Conservation (phyloP, 2,113 vertebrate species). For the Oophaga pumilio region DNA sequence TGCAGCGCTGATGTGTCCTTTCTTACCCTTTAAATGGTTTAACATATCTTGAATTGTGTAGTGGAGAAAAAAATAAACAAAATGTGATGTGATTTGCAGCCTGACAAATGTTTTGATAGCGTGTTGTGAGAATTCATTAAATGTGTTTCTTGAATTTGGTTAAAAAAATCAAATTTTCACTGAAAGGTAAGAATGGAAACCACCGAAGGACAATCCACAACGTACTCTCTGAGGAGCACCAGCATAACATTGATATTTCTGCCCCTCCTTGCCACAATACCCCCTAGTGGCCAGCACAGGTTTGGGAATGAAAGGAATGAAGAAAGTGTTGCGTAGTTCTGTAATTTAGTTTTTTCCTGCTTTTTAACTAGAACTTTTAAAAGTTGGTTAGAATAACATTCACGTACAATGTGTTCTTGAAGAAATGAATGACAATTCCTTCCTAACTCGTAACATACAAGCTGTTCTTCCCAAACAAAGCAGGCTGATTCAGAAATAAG, state of each 20-base stretch:
- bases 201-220: no score
- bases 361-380: neutral
- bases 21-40: no score
- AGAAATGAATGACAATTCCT: slow-evolving; percentile 47
- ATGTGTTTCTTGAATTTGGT: no score
- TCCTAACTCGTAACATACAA: slow-evolving; percentile 34
- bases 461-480: slow-evolving; percentile 52
- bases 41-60: no score
- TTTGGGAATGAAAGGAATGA: neutral
- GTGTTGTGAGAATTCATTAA: no score
- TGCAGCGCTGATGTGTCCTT: neutral
- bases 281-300: neutral
- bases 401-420: slow-evolving; percentile 15
- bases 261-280: neutral
- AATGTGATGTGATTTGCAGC: no score
- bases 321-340: neutral
- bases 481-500: slow-evolving; percentile 50
- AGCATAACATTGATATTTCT: neutral
- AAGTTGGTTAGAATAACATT: slow-evolving; percentile 39
- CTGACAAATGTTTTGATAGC: no score
- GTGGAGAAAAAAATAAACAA: no score
- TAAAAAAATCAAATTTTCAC: no score
- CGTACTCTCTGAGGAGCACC: no score
- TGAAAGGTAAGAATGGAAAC: no score
- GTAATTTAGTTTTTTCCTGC: neutral